These are phyloP conservation scores for Volucella inflata DNA, from an alignment of 2,888 invertebrate species.

Conservation along the genomic window DNA sequence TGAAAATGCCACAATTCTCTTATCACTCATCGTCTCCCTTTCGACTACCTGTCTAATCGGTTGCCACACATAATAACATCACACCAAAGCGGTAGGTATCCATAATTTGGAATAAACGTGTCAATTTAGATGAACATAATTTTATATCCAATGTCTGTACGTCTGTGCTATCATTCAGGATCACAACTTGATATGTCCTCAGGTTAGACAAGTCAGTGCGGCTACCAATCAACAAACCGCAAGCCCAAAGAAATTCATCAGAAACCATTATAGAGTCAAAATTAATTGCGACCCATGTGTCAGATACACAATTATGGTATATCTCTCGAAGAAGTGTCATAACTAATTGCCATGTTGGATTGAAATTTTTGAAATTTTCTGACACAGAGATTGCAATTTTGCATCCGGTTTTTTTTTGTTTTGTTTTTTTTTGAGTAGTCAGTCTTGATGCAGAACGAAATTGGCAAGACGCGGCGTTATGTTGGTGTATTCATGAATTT, in stretches of 20 bases:
- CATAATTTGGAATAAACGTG: slow-evolving; percentile 37
- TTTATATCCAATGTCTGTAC: slow-evolving; percentile 1
- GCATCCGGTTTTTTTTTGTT: slow-evolving; percentile 54
- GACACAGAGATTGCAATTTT: slow-evolving; percentile 57
- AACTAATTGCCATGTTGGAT: slow-evolving; percentile 71
- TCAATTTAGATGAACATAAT: slow-evolving; percentile 41
- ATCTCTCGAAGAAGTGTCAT: slow-evolving; percentile 61
- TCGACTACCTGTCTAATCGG: slow-evolving; percentile 36
- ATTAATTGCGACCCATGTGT: slow-evolving; percentile 68
- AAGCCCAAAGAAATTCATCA: slow-evolving; percentile 49
- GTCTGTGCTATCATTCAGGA: slow-evolving; percentile 11
- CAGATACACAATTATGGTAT: slow-evolving; percentile 63
- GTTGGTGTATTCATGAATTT: slow-evolving; percentile 58
- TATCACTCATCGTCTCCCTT: neutral
- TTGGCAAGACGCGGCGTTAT: neutral
- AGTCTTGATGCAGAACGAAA: no score
- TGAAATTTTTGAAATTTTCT: slow-evolving; percentile 59
- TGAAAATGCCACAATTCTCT: no score
- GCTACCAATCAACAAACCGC: slow-evolving; percentile 58
- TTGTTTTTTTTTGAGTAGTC: slow-evolving; percentile 21
- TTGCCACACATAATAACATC: slow-evolving; percentile 45
- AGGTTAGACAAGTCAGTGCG: slow-evolving; percentile 33
- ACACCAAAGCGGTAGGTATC: slow-evolving; percentile 44
- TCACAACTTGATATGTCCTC: slow-evolving; percentile 68
- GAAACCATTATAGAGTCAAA: slow-evolving; percentile 58